Percentiles rank a stretch among this genome's conserved stretches.
Evolutionary conservation across 1,140 invertebrate genomes (phyloP).

Genomic region (Chionoecetes opilio): DNA sequence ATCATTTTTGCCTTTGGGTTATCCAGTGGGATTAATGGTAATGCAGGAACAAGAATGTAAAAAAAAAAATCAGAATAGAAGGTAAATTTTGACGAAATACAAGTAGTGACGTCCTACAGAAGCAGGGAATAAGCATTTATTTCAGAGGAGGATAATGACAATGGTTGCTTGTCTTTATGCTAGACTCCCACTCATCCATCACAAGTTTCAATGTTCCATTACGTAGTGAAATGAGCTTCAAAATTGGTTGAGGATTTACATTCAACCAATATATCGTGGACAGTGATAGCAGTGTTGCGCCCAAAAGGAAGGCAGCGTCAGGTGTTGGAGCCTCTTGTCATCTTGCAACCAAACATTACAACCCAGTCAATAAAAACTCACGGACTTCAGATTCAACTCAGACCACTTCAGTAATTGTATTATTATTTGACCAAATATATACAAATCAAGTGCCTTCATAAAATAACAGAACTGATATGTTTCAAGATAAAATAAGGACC

Average conservation of each 20-base stretch:
- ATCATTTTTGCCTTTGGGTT: too few species aligned
- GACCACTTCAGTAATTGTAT: slow-evolving; percentile 61
- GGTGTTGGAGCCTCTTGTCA: background rate
- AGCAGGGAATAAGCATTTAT: too few species aligned
- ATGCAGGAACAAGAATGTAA: too few species aligned
- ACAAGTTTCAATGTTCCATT: background rate
- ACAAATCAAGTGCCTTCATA: slow-evolving; percentile 76
- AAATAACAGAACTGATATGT: slow-evolving; percentile 78
- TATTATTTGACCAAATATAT: slow-evolving; percentile 79
- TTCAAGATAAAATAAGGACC: slow-evolving; percentile 42
- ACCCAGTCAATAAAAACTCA: background rate
- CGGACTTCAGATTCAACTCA: background rate
- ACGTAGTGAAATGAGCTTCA: background rate
- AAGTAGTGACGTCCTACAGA: too few species aligned
- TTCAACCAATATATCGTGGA: background rate
- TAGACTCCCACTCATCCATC: too few species aligned
- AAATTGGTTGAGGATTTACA: background rate
- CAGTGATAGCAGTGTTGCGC: background rate
- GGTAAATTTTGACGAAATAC: too few species aligned
- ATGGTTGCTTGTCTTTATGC: too few species aligned
- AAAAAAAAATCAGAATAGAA: too few species aligned
- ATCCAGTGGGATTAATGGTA: too few species aligned
- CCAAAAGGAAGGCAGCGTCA: background rate
- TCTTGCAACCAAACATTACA: background rate
- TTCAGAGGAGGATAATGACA: too few species aligned